Evolutionary conservation across 2,113 vertebrate species (phyloP).

Genomic region (Dromas ardeola): DNA sequence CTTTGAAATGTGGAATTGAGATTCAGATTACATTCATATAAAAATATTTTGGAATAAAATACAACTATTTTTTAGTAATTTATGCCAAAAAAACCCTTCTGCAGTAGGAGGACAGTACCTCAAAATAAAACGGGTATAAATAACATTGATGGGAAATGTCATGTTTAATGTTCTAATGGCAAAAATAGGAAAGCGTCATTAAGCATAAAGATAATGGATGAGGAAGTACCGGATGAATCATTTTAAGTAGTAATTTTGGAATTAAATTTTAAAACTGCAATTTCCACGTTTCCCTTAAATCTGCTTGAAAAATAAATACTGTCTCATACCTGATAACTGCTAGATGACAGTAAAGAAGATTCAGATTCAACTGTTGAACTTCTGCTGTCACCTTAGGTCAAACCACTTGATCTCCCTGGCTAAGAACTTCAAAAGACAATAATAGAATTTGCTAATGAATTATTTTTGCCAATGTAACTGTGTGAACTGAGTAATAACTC

Average conservation of each 20-base stretch:
- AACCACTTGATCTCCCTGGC: not conserved
- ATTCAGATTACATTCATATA: not conserved
- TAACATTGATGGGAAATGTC: not conserved
- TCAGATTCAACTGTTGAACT: not conserved
- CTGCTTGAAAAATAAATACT: not conserved
- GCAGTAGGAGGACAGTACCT: not conserved
- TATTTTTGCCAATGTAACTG: not conserved
- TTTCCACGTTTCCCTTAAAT: not conserved
- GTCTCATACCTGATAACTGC: not conserved
- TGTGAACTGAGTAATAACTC: not conserved
- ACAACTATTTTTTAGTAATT: not conserved
- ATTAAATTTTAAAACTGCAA: not conserved
- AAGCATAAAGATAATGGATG: not conserved
- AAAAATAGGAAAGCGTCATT: not conserved
- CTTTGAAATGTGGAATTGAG: not conserved
- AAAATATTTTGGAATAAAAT: not conserved
- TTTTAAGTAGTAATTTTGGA: not conserved
- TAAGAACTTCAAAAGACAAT: not conserved
- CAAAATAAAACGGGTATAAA: not conserved
- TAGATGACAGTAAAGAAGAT: not conserved
- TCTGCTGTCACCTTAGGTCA: not conserved
- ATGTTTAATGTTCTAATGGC: not conserved
- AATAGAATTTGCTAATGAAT: not conserved
- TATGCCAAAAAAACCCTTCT: not conserved
- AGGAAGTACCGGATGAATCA: not conserved